phyloP scores from a whole-genome alignment of 2,797 vertebrate species.

The Falco columbarius region DNA sequence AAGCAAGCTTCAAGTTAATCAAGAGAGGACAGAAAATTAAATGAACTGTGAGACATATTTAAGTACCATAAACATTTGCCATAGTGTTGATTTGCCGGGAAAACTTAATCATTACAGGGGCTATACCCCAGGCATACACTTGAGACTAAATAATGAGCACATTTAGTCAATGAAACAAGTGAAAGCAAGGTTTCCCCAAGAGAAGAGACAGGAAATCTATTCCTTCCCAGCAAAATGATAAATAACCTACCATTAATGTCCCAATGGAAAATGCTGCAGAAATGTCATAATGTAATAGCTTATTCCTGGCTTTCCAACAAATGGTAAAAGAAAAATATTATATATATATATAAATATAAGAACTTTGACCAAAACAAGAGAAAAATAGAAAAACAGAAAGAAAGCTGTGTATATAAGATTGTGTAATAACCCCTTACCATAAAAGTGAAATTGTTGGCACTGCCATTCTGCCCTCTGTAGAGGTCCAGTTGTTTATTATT shows the following conservation, averaged over 20 bases:
- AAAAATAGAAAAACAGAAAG: neutral
- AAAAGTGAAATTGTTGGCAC: neutral
- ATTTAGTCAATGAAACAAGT: conserved; percentile 67
- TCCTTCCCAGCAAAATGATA: conserved; percentile 48
- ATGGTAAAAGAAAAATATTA: neutral
- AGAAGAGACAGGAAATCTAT: conserved; percentile 60
- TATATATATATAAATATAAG: neutral
- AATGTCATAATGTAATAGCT: conserved; percentile 38
- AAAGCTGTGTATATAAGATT: neutral
- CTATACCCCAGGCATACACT: conserved; percentile 33
- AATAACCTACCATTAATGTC: conserved; percentile 49
- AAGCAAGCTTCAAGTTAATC: conserved; percentile 40
- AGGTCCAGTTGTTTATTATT: neutral
- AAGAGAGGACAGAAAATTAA: conserved; percentile 42
- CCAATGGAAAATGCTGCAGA: conserved; percentile 46
- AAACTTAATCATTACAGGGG: conserved; percentile 49
- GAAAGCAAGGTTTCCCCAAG: conserved; percentile 51
- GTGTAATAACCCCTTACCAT: neutral
- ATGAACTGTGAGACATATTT: conserved; percentile 55
- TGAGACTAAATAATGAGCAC: conserved; percentile 65
- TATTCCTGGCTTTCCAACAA: conserved; percentile 24
- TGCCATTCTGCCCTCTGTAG: neutral
- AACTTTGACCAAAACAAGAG: neutral
- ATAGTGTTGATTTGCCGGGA: neutral
- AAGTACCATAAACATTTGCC: conserved; percentile 58